A percentile compares a stretch with the other conserved stretches of the same genome.
Evolutionary conservation across 1,140 invertebrate species (phyloP).

Genomic region (Cephus cinctus): DNA sequence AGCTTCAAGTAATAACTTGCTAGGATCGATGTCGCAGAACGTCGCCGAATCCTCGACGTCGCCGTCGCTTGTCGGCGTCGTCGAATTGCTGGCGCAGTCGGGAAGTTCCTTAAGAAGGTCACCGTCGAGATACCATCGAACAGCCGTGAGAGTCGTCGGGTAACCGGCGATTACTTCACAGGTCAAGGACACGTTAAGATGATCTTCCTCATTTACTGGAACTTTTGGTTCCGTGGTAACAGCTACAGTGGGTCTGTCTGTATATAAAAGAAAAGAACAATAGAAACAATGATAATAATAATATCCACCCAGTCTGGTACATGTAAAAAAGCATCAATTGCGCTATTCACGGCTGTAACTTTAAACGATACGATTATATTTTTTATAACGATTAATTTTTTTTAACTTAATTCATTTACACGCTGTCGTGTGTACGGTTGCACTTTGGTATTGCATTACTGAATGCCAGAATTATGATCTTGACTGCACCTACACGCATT

Average conservation of each 20-base stretch:
- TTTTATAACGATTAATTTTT: too few relatives aligned
- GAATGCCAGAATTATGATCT: too few relatives aligned
- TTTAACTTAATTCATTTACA: too few relatives aligned
- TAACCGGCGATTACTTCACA: conserved; percentile 76
- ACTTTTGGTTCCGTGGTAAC: conserved; percentile 73
- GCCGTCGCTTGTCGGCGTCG: conserved; percentile 28
- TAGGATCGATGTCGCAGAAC: conserved; percentile 82
- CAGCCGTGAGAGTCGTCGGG: conserved; percentile 64
- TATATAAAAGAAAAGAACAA: too few relatives aligned
- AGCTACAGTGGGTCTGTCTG: conserved; percentile 75
- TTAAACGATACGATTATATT: too few relatives aligned
- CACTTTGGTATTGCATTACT: too few relatives aligned
- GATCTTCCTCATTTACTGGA: conserved; percentile 77
- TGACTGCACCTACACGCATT: too few relatives aligned
- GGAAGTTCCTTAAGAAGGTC: conserved; percentile 81
- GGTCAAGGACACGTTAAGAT: conserved; percentile 76
- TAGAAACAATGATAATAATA: too few relatives aligned
- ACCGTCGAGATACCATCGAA: conserved; percentile 81
- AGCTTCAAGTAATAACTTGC: conserved; percentile 75
- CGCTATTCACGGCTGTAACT: too few relatives aligned
- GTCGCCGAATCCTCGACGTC: conserved; percentile 42
- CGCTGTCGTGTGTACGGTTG: too few relatives aligned
- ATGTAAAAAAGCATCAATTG: too few relatives aligned
- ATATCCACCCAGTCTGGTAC: too few relatives aligned
- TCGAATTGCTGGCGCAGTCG: conserved; percentile 69